Base-by-base conservation (phyloP, 2,888 invertebrate species). In the Agrypnus murinus region DNA sequence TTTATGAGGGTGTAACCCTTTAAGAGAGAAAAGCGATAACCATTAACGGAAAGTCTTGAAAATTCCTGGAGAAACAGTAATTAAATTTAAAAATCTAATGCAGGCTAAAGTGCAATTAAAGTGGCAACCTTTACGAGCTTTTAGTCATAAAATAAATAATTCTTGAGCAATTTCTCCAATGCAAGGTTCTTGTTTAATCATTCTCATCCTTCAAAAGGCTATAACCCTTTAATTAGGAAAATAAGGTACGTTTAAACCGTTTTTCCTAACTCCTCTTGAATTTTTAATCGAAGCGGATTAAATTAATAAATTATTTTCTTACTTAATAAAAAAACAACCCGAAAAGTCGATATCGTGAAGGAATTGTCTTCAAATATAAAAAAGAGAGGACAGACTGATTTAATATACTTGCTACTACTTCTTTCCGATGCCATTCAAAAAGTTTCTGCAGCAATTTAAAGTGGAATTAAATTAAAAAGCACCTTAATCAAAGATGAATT, bases 1-100 rank as follows among this genome's bases (percentile, higher is more conserved):
- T 66, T 66, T 66, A 66, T 71, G 66, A 73, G 64, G 77, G 73
- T 77, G 77, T 40, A 70, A 70, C 65, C 70, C 65, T 60, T 69
- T 70, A 38, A n/a, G n/a, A n/a, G n/a, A n/a, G 48, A 17, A 25
- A 53, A 53, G 53, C 65, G 36, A 69, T 65, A 69, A 72, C 58
- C 68, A 69, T 72, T 69, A 65, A 72, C 62, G 62, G 60, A 53
- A 63, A 62, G 59, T 60, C 68, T 65, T 58, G 36, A 69, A 69
- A 43, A 69, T 36, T 65, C 48, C 45, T 9, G 19, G 15, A 70
- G 62, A 67, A 60, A 38, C 31, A 14, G 55, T 60, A 60, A 70
- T 70, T 70, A 69, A 69, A 69, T 69, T 63, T 48, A 69, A 67
- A 67, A 67, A 67, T 60, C 67, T 50, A 60, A 67, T 59, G 43